These are phyloP conservation scores for Adelognathus sp. DNA, from an alignment of 2,888 invertebrate genomes.

Conservation along the genomic window DNA sequence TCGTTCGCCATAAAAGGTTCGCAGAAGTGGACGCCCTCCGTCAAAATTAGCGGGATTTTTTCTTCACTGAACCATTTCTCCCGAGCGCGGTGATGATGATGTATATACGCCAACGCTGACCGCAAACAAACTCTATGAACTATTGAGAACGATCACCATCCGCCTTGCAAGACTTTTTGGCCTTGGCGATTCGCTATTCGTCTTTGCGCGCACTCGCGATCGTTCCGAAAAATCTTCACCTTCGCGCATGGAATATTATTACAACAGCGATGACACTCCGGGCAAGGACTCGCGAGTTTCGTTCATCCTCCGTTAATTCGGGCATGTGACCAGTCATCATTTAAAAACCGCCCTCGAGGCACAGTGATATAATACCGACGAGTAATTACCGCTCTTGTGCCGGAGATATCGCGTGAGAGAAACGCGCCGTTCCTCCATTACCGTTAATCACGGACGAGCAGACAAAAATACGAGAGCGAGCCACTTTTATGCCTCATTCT, in stretches of 20 bases:
- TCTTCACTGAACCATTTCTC: constrained; percentile 57
- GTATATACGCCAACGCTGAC: constrained; percentile 52
- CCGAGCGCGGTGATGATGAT: constrained; percentile 60
- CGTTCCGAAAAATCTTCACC: background rate
- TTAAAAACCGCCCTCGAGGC: background rate
- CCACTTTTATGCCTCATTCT: background rate
- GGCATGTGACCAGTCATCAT: background rate
- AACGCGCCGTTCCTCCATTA: constrained; percentile 15
- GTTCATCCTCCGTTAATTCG: background rate
- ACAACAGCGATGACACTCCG: constrained; percentile 2
- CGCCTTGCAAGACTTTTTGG: background rate
- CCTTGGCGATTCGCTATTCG: background rate
- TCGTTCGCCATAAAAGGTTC: constrained; percentile 57
- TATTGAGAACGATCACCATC: background rate
- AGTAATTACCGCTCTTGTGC: background rate
- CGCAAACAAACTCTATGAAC: background rate
- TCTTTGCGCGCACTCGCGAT: background rate
- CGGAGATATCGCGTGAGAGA: constrained; percentile 21
- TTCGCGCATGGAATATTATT: constrained; percentile 2
- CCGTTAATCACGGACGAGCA: background rate
- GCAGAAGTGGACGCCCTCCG: constrained; percentile 58
- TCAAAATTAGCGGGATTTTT: constrained; percentile 17
- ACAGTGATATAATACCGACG: background rate
- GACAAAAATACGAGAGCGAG: background rate
- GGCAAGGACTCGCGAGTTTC: background rate